Base-by-base conservation (phyloP, 2,888 invertebrate genomes). In the Thyatira batis region DNA sequence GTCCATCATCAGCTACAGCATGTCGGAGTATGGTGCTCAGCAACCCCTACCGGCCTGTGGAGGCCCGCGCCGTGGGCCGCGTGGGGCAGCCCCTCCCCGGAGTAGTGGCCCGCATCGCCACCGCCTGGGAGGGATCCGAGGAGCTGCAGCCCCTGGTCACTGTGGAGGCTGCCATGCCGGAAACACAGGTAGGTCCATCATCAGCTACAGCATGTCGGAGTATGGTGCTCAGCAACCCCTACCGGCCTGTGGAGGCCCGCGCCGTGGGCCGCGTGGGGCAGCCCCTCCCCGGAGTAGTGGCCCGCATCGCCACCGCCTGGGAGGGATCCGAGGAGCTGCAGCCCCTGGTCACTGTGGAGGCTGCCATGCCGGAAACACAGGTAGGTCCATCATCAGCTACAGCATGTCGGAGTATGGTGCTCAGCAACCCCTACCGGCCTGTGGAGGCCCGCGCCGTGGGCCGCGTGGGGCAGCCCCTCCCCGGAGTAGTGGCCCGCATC, bases 201-300 rank as follows among this genome's bases (percentile, higher is more conserved):
- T n/a, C n/a, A n/a, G 98, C 90, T 89, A 96, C 88, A 96, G 98
- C 4, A 96, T 96, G 95, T 96, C 97, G 0, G 98, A 98, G 98
- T 33, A 97, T 98, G 96, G 95, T 95, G 0, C 87, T 98, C 17
- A 96, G 97, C 56, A 97, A 97, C 88, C 95, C 96, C 0, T 93
- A 94, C 70, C 82, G 88, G n/a, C 90, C 93, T 0, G 83, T 94
- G 17, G 89, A 93, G 57, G 94, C 94, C 4, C 80, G 94, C 21
- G 58, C 64, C 64, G 90, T 83, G 80, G 85, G 93, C 57, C 93
- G 93, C 67, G 97, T 98, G 48, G 98, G 98, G 4, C 80, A 89
- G 8, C 97, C 98, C 0, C 92, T 98, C 57, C 96, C 96, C 0
- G 95, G 95, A 0, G 94, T 95, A 0, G 81, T 92, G 28, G 94